A percentile compares a stretch with the other conserved stretches of the same genome.
Evolutionary conservation across 1,140 invertebrate species (phyloP).

Genomic region (Drosophila sturtevanti): DNA sequence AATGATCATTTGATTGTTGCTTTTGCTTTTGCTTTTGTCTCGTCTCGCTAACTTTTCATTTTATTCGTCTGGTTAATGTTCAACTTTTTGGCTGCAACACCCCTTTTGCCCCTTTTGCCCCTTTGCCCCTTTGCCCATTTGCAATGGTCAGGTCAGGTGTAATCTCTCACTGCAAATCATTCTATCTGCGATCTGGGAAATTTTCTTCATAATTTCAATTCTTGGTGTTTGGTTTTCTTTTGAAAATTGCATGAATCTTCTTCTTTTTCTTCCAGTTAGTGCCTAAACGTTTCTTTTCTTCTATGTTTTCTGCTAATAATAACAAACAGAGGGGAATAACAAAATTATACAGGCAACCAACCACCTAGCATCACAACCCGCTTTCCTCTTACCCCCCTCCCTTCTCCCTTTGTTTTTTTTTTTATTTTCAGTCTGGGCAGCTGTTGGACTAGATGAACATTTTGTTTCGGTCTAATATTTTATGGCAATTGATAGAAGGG

Average conservation of each 20-base stretch:
- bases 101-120: too few species aligned
- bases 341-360: slow-evolving; percentile 11
- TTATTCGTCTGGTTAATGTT: slow-evolving; percentile 60
- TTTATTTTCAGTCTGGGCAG: slow-evolving; percentile 37
- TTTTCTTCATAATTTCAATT: slow-evolving; percentile 68
- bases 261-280: slow-evolving; percentile 4
- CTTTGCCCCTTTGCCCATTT: too few species aligned
- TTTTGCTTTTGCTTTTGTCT: background rate
- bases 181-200: slow-evolving; percentile 50
- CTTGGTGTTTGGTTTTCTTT: slow-evolving; percentile 65
- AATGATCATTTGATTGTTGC: background rate
- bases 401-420: slow-evolving; percentile 30
- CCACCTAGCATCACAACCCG: background rate
- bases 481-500: slow-evolving; percentile 72
- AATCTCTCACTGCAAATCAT: slow-evolving; percentile 70
- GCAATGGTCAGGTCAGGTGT: slow-evolving; percentile 55
- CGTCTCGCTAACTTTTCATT: background rate
- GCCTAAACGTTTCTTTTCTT: slow-evolving; percentile 4
- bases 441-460: slow-evolving; percentile 20
- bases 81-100: background rate
- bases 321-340: slow-evolving; percentile 57
- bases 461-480: slow-evolving; percentile 59
- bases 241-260: slow-evolving; percentile 65
- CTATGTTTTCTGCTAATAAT: slow-evolving; percentile 61
- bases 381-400: slow-evolving; percentile 44